These are phyloP conservation scores for Leucozona laternaria DNA, from an alignment of 2,888 invertebrate genomes.

Conservation along the genomic window DNA sequence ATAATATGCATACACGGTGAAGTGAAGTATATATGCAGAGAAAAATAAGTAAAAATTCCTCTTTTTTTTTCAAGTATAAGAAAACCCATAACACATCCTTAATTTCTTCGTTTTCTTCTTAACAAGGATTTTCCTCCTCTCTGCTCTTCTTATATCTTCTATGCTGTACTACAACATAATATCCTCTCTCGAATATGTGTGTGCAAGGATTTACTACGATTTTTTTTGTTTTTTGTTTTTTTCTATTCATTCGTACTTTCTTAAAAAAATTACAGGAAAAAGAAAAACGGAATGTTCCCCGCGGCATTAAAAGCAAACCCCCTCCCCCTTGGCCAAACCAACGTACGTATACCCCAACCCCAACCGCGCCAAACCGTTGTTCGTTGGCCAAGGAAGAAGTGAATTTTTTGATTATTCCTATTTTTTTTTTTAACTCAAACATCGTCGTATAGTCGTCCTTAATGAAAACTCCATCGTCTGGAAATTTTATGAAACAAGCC, in stretches of 20 bases:
- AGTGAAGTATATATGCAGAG: not conserved
- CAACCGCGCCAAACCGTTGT: no score
- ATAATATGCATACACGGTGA: conserved; percentile 59
- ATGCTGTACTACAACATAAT: conserved; percentile 6
- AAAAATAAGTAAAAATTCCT: conserved; percentile 2
- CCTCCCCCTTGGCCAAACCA: conserved; percentile 23
- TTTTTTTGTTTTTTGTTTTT: conserved; percentile 59
- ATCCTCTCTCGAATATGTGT: conserved; percentile 64
- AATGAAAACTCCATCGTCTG: conserved; percentile 76
- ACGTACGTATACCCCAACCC: conserved; percentile 7
- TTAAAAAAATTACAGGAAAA: conserved; percentile 65
- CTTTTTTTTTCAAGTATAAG: conserved; percentile 24
- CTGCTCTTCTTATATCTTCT: not conserved
- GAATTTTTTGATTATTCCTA: conserved; percentile 73
- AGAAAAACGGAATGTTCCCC: conserved; percentile 61
- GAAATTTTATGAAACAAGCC: conserved; percentile 76
- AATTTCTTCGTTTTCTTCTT: conserved; percentile 71
- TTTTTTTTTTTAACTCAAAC: conserved; percentile 51
- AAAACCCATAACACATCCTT: conserved; percentile 73
- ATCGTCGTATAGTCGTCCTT: conserved; percentile 56
- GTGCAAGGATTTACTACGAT: conserved; percentile 67
- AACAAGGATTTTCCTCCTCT: conserved; percentile 32
- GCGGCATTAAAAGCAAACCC: conserved; percentile 58
- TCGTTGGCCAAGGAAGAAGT: conserved; percentile 55
- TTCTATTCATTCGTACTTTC: conserved; percentile 69